Evolutionary conservation across 2,888 invertebrate species (phyloP).

Genomic region (Pristionchus arcanus): DNA sequence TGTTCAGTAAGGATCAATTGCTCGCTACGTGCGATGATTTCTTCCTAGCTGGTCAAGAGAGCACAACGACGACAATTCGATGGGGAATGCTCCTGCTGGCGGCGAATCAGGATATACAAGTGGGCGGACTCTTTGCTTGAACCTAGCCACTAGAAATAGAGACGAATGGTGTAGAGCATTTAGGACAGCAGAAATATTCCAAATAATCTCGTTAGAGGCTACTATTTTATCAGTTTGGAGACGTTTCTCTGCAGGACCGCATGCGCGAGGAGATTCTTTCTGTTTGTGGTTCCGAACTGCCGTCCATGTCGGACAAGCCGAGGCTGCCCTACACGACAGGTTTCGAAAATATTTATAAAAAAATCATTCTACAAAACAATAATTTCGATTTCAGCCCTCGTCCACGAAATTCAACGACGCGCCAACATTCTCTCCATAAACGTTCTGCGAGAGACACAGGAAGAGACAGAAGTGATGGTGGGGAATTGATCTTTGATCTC

Average conservation of each 20-base stretch:
- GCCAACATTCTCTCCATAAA: slow-evolving; percentile 30
- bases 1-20: neutral
- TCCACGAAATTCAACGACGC: slow-evolving; percentile 26
- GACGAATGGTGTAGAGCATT: neutral
- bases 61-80: slow-evolving; percentile 7
- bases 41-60: slow-evolving; percentile 28
- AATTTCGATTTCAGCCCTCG: neutral
- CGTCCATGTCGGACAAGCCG: slow-evolving; percentile 49
- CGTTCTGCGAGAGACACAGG: slow-evolving; percentile 29
- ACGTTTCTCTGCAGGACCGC: neutral
- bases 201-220: neutral
- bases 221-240: neutral
- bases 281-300: slow-evolving; percentile 11
- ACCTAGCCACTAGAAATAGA: no score
- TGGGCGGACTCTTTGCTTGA: neutral
- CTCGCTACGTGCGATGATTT: neutral
- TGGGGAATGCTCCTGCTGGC: slow-evolving; percentile 22
- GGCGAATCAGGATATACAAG: slow-evolving; percentile 1
- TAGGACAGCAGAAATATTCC: neutral
- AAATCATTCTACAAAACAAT: neutral
- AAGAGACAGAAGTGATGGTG: slow-evolving; percentile 52
- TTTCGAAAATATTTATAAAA: neutral
- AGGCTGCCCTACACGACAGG: slow-evolving; percentile 43
- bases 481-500: neutral
- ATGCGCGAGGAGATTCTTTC: slow-evolving; percentile 46